Percentiles rank a stretch among this genome's conserved stretches.
phyloP scores from a whole-genome alignment of 2,797 vertebrate genomes.

The Ataeniobius toweri region DNA sequence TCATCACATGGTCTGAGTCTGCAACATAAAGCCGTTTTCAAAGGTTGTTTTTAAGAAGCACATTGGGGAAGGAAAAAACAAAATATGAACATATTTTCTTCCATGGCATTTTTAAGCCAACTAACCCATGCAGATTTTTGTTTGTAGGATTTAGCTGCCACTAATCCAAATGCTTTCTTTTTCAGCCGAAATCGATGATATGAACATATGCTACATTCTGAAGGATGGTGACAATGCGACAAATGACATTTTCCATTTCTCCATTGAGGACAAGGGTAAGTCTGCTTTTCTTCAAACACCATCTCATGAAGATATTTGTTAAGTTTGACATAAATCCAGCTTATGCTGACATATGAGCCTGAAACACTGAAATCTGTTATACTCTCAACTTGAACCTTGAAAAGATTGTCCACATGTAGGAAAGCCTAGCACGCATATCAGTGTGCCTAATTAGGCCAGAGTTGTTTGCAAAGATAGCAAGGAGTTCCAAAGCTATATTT shows the following conservation, averaged over 20 bases:
- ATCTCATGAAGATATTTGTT: slow-evolving; percentile 7
- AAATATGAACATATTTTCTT: slow-evolving; percentile 11
- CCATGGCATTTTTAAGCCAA: slow-evolving; percentile 8
- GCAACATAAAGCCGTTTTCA: slow-evolving; percentile 15
- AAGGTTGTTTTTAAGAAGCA: slow-evolving; percentile 3
- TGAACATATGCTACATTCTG: slow-evolving; percentile 94
- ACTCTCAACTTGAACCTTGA: slow-evolving; percentile 13
- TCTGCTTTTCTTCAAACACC: slow-evolving; percentile 26
- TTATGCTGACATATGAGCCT: slow-evolving; percentile 10
- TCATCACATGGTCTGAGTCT: slow-evolving; percentile 29
- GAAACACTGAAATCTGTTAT: slow-evolving; percentile 15
- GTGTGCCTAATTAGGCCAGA: slow-evolving; percentile 25
- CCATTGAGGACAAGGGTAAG: slow-evolving; percentile 91
- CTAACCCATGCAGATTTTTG: slow-evolving; percentile 12
- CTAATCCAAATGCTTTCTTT: slow-evolving; percentile 48
- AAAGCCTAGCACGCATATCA: slow-evolving; percentile 10
- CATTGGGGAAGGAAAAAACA: background rate
- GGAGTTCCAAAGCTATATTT: slow-evolving; percentile 17
- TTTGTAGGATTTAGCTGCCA: background rate
- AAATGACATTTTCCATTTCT: slow-evolving; percentile 91
- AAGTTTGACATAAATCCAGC: slow-evolving; percentile 4
- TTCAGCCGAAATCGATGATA: slow-evolving; percentile 92
- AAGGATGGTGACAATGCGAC: slow-evolving; percentile 84
- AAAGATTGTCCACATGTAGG: slow-evolving; percentile 6
- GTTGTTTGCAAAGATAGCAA: slow-evolving; percentile 15